Percentiles rank a stretch among this genome's conserved stretches.
phyloP scores from a whole-genome alignment of 2,113 vertebrate species.

The Sakesphorus luctuosus region DNA sequence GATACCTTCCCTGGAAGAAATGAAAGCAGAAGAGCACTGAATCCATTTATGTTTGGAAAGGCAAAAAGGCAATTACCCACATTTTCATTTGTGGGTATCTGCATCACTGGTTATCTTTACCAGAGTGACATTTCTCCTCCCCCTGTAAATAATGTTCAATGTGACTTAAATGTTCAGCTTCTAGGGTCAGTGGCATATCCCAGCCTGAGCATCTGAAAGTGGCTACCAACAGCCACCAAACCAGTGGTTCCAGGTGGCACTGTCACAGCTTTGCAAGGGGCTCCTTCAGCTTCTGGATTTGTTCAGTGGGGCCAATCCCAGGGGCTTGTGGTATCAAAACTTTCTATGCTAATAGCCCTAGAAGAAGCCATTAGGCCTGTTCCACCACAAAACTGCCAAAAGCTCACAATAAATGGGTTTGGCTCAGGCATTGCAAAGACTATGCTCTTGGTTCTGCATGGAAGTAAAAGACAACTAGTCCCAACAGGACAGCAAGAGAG shows the following conservation, averaged over 20 bases:
- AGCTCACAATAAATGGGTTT: not conserved
- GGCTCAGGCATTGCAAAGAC: not conserved
- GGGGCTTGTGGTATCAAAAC: not conserved
- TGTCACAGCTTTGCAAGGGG: not conserved
- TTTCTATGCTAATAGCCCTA: not conserved
- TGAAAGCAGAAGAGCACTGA: not conserved
- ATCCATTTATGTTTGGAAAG: not conserved
- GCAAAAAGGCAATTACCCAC: not conserved
- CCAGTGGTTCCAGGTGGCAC: not conserved
- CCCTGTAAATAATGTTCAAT: not conserved
- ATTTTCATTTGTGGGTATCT: not conserved
- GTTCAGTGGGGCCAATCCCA: not conserved
- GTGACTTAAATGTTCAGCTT: not conserved
- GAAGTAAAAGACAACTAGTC: not conserved
- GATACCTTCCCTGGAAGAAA: not conserved
- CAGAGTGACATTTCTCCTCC: not conserved
- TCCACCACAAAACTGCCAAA: not conserved
- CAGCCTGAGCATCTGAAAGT: not conserved
- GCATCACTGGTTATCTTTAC: not conserved
- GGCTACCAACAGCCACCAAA: not conserved
- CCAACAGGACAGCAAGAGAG: not conserved
- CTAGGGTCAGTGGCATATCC: not conserved
- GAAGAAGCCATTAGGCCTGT: not conserved
- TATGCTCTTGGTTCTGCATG: not conserved
- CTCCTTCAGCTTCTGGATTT: not conserved